phyloP scores from a whole-genome alignment of 2,797 vertebrate genomes.

The Amphiprion clarkii region DNA sequence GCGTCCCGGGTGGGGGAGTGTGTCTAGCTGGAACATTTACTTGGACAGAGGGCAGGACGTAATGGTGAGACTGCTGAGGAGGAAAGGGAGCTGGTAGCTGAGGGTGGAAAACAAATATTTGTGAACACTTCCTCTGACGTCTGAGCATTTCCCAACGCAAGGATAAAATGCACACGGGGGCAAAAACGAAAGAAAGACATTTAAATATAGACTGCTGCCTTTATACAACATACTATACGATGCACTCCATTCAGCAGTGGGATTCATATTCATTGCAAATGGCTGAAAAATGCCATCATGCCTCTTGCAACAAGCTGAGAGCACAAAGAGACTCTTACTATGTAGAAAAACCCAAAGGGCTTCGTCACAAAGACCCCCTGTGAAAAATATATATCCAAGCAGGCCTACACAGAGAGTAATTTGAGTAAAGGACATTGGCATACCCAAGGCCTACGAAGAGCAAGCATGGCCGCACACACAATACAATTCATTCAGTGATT shows the following conservation, averaged over 20 bases:
- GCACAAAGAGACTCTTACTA: conserved; percentile 59
- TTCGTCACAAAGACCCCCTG: conserved; percentile 63
- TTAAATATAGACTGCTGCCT: background rate
- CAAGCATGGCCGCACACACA: conserved; percentile 86
- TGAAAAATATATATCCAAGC: conserved; percentile 66
- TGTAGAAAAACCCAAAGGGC: conserved; percentile 47
- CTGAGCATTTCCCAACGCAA: conserved; percentile 57
- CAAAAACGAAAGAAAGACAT: conserved; percentile 7
- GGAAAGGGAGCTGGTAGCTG: conserved; percentile 50
- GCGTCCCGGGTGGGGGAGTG: conserved; percentile 48
- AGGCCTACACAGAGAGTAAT: conserved; percentile 72
- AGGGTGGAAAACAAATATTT: conserved; percentile 77
- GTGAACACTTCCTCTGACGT: conserved; percentile 68
- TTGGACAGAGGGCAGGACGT: conserved; percentile 65
- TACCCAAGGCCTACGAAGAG: conserved; percentile 77
- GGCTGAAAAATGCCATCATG: conserved; percentile 58
- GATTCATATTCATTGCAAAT: conserved; percentile 47
- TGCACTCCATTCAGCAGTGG: conserved; percentile 26
- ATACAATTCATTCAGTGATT: conserved; percentile 89
- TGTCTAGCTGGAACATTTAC: conserved; percentile 65
- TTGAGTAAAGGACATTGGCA: conserved; percentile 77
- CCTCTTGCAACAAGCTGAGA: conserved; percentile 43
- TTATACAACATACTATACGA: conserved; percentile 22
- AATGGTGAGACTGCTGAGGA: conserved; percentile 64
- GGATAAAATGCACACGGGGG: conserved; percentile 28